Percentiles rank a stretch among this genome's conserved stretches.
These are phyloP conservation scores for Hypothenemus hampei DNA, from an alignment of 1,140 invertebrate species.

Conservation along the genomic window DNA sequence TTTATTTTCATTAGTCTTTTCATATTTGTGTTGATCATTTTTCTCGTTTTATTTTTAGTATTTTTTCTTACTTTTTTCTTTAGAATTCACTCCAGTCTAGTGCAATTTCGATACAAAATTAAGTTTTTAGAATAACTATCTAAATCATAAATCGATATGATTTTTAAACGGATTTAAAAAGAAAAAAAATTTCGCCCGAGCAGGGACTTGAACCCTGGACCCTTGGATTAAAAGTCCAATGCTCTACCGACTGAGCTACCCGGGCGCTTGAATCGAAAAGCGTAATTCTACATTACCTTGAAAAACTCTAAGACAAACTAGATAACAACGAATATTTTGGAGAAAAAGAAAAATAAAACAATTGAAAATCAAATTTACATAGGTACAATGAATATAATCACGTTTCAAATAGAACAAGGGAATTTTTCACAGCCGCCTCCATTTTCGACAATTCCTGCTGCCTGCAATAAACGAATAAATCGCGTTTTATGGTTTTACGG, in stretches of 20 bases:
- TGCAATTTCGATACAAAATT: too few species aligned
- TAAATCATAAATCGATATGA: too few species aligned
- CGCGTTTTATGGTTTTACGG: constrained; percentile 46
- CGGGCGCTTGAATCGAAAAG: constrained; percentile 49
- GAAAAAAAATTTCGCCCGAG: constrained; percentile 55
- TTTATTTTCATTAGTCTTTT: too few species aligned
- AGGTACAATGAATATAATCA: neutral
- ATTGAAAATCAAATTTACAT: neutral
- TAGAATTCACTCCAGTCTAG: too few species aligned
- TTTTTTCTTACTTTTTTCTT: too few species aligned
- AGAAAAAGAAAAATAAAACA: neutral
- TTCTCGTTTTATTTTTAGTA: too few species aligned
- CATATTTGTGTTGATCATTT: too few species aligned
- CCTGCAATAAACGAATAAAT: constrained; percentile 46
- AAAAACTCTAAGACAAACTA: too few species aligned
- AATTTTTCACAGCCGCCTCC: neutral
- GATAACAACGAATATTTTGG: too few species aligned
- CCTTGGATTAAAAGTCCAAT: constrained; percentile 75
- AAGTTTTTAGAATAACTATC: too few species aligned
- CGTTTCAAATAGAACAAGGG: neutral
- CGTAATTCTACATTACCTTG: too few species aligned
- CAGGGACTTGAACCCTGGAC: constrained; percentile 75
- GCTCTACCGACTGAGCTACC: constrained; percentile 75
- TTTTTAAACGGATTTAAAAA: too few species aligned
- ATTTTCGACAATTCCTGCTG: constrained; percentile 1